These are phyloP conservation scores for Calephelis virginiensis DNA, from an alignment of 1,140 invertebrate genomes.

Conservation along the genomic window DNA sequence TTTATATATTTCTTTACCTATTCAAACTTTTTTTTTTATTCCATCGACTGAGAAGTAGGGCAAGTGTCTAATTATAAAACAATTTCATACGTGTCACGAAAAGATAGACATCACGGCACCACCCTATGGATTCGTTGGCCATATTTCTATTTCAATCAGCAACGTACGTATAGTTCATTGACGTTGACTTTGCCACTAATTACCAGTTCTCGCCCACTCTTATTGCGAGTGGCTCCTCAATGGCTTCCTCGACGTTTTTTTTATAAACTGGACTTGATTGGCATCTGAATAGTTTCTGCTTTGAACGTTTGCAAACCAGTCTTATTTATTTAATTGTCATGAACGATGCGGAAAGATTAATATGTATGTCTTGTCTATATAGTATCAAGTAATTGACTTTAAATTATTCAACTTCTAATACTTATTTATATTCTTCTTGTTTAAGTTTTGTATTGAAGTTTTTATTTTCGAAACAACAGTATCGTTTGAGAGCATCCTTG, in stretches of 20 bases:
- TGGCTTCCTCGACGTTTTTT: constrained; percentile 46
- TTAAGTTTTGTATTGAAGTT: no score
- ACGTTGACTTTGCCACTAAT: constrained; percentile 53
- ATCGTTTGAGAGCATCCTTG: no score
- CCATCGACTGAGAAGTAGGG: background rate
- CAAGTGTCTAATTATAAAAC: constrained; percentile 13
- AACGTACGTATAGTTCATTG: constrained; percentile 52
- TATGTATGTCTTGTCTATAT: background rate
- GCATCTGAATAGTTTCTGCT: constrained; percentile 45
- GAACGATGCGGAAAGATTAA: constrained; percentile 2
- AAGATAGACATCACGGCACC: constrained; percentile 11
- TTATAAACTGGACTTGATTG: constrained; percentile 50
- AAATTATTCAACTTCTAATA: no score
- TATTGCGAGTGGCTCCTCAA: constrained; percentile 46
- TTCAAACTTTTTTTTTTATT: background rate
- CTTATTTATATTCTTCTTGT: no score
- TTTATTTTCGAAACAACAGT: no score
- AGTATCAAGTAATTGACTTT: constrained; percentile 9
- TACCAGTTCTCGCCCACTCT: constrained; percentile 58
- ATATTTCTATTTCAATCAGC: constrained; percentile 13
- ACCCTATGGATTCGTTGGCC: background rate
- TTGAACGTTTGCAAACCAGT: constrained; percentile 28
- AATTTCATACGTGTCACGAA: constrained; percentile 16
- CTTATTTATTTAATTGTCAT: constrained; percentile 44
- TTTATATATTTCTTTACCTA: no score